Conservation (phyloP, 2,797 vertebrate species). For the Rallus crepitans region DNA sequence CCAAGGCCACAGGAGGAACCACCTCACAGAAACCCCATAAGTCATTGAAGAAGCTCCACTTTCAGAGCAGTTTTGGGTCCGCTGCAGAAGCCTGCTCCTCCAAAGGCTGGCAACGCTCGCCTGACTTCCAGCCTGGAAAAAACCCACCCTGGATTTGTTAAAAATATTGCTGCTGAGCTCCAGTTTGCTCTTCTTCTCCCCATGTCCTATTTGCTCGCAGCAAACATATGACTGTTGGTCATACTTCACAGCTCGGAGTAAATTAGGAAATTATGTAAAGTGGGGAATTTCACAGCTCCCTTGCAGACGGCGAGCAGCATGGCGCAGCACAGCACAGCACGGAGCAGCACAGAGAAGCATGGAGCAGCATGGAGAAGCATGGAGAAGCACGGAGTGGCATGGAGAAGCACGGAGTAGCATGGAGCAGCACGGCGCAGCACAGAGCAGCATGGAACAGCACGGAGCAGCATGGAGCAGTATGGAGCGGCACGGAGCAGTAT, state of each 20-base stretch:
- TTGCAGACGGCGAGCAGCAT: neutral
- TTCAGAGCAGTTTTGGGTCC: neutral
- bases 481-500: no score
- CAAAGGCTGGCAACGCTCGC: neutral
- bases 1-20: neutral
- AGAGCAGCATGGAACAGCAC: no score
- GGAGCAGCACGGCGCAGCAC: no score
- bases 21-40: neutral
- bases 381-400: no score
- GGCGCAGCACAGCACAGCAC: no score
- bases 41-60: conserved; percentile 35
- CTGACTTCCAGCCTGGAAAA: neutral
- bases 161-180: conserved; percentile 31
- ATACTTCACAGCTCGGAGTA: conserved; percentile 38
- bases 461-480: no score
- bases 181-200: neutral
- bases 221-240: conserved; percentile 64
- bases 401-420: no score
- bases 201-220: conserved; percentile 1
- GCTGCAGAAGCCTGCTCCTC: conserved; percentile 14
- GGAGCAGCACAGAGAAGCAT: no score
- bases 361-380: no score
- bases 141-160: neutral
- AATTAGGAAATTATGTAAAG: conserved; percentile 49
- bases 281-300: conserved; percentile 50